Evolutionary conservation across 1,140 invertebrate genomes (phyloP).

Genomic region (Penaeus japonicus): DNA sequence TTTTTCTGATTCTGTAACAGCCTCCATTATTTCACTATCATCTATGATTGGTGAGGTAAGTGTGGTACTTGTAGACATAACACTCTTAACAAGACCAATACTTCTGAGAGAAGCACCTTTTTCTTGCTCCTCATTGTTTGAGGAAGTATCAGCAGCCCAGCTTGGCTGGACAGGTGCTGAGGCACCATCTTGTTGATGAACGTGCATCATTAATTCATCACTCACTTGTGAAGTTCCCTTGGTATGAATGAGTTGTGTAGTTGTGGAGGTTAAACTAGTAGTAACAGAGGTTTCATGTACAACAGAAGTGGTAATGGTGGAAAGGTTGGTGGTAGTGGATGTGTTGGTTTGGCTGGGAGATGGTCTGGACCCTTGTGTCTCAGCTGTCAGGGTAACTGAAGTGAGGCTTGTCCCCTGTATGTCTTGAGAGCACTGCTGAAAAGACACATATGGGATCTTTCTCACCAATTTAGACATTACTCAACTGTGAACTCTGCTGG

Average conservation of each 20-base stretch:
- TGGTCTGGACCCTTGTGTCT: conserved; percentile 7
- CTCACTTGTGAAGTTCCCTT: too few species aligned
- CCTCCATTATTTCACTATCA: too few species aligned
- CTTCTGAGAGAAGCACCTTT: background rate
- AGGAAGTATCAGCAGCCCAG: background rate
- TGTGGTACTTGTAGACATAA: conserved; percentile 20
- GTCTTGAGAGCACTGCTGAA: conserved; percentile 22
- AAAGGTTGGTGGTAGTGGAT: background rate
- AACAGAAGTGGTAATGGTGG: background rate
- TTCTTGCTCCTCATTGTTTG: background rate
- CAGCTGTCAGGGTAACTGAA: background rate
- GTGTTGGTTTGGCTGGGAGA: conserved; percentile 4
- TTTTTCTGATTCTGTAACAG: too few species aligned
- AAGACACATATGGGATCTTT: conserved; percentile 33
- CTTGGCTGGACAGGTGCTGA: too few species aligned
- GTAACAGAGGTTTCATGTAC: background rate
- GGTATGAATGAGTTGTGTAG: background rate
- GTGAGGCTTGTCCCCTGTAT: conserved; percentile 23
- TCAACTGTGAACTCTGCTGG: conserved; percentile 18
- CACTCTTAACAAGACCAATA: conserved; percentile 14
- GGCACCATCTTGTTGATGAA: too few species aligned
- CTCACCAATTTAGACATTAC: conserved; percentile 17
- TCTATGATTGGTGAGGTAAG: background rate
- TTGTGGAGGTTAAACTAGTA: background rate
- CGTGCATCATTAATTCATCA: too few species aligned